Base-by-base conservation (phyloP, 2,888 invertebrate genomes). In the Lacanobia oleracea region DNA sequence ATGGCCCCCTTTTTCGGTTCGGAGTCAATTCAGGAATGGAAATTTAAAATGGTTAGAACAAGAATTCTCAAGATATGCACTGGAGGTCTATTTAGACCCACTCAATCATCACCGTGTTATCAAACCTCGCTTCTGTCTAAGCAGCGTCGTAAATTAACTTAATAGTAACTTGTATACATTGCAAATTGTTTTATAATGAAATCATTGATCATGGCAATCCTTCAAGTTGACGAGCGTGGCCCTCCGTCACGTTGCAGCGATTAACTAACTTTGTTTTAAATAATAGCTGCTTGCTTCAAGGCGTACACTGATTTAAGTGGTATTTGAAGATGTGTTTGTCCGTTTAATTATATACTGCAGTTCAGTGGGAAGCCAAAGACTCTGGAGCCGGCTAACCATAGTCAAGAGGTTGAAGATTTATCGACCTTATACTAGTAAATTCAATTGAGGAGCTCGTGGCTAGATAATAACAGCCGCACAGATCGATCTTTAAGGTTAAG, bases 241-340 rank as follows among this genome's bases (percentile, higher is more conserved):
- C 50, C 70, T 60, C 53, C 75, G 83, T 88, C 90, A 89, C 89
- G 89, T 83, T 83, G 72, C 48, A 77, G 56, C 87, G 74, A 89
- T 89, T 86, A 86, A 66, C 62, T 69, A 66, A 77, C 79, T 73
- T 75, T 54, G 61, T 76, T 69, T 65, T 54, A 43, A 84, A 77
- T 79, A 71, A 82, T 74, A 48, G 57, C 67, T 65, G 37, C 43
- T 65, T 45, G 48, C 45, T 61, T 63, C 57, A 61, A 77, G 64
- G 68, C 27, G 33, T 33, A 54, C 23, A 70, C 56, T 80, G 33
- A 71, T 74, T 69, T 63, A 56, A 77, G 56, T 56, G 66, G n/a
- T 43, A 59, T 72, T 77, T 68, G 37, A 68, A 45, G 57, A 53
- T 72, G 33, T 71, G 10, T 59, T 66, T 63, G 23, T 48, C 43